These are phyloP conservation scores for Chaunax sp. DNA, from an alignment of 2,797 vertebrate species.

Conservation along the genomic window DNA sequence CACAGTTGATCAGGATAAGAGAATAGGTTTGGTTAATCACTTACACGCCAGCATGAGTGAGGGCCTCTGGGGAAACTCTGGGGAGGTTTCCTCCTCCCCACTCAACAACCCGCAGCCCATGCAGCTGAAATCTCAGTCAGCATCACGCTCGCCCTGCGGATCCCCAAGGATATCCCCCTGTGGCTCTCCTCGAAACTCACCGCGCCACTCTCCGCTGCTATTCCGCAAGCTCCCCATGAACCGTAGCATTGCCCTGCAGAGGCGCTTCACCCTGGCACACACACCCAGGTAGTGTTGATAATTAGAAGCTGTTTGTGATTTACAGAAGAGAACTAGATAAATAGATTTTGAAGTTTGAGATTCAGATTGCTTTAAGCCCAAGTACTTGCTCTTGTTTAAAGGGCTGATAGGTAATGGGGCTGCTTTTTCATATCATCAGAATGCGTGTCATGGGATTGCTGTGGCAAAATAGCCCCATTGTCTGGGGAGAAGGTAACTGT, in stretches of 20 bases:
- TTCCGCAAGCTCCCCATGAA: conserved; percentile 88
- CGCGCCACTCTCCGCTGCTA: conserved; percentile 84
- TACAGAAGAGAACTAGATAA: background rate
- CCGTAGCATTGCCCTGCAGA: conserved; percentile 84
- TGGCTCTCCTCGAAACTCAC: conserved; percentile 82
- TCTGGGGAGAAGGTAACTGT: conserved; percentile 71
- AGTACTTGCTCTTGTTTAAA: conserved; percentile 17
- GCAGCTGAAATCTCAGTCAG: conserved; percentile 64
- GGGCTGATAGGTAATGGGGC: conserved; percentile 11
- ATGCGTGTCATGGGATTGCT: conserved; percentile 66
- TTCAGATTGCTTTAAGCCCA: conserved; percentile 7
- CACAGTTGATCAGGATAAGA: conserved; percentile 18
- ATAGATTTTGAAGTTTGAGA: background rate
- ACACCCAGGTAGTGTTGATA: conserved; percentile 75
- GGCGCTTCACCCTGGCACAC: conserved; percentile 79
- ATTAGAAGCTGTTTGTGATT: background rate
- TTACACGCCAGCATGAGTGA: conserved; percentile 67
- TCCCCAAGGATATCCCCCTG: conserved; percentile 82
- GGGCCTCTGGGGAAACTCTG: conserved; percentile 39
- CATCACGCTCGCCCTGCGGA: conserved; percentile 63
- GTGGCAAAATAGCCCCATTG: conserved; percentile 61
- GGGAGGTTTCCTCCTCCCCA: conserved; percentile 42
- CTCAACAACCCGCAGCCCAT: conserved; percentile 53
- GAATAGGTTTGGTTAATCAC: conserved; percentile 15
- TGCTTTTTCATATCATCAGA: conserved; percentile 42